Percentiles rank a stretch among this genome's conserved stretches.
phyloP scores from a whole-genome alignment of 1,140 invertebrate genomes.

The Leptestheria dahalacensis region DNA sequence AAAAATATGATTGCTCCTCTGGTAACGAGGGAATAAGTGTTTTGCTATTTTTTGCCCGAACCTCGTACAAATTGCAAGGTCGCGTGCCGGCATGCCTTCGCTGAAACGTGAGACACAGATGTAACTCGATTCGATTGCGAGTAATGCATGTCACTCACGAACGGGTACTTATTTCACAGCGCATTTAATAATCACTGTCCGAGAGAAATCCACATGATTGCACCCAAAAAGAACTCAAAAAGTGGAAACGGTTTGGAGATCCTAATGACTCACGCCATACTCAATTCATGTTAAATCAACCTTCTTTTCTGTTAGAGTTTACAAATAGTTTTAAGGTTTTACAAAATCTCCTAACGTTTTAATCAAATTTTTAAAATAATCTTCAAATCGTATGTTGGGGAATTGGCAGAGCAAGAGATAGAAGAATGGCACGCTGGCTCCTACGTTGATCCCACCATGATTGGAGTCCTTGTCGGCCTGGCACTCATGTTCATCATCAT shows the following conservation, averaged over 20 bases:
- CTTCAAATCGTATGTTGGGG: background rate
- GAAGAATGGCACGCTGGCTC: constrained; percentile 29
- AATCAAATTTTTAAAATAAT: background rate
- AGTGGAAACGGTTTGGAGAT: too few relatives aligned
- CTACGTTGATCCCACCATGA: constrained; percentile 72
- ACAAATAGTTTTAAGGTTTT: background rate
- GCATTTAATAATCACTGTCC: background rate
- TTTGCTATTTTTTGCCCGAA: background rate
- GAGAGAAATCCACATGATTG: background rate
- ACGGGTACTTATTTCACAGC: background rate
- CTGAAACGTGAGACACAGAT: background rate
- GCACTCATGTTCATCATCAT: constrained; percentile 87
- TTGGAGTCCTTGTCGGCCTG: constrained; percentile 73
- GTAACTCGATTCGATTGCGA: background rate
- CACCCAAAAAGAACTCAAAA: background rate
- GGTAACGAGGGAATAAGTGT: too few relatives aligned
- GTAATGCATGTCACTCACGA: background rate
- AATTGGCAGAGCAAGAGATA: background rate
- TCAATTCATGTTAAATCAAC: too few relatives aligned
- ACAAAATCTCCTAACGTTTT: background rate
- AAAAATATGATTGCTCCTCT: too few relatives aligned
- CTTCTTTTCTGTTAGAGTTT: background rate
- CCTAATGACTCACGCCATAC: too few relatives aligned
- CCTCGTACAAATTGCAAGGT: background rate
- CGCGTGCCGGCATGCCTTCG: background rate